Percentiles rank a stretch among this genome's conserved stretches.
Evolutionary conservation across 1,140 invertebrate species (phyloP).

Genomic region (Acyrthosiphon pisum): DNA sequence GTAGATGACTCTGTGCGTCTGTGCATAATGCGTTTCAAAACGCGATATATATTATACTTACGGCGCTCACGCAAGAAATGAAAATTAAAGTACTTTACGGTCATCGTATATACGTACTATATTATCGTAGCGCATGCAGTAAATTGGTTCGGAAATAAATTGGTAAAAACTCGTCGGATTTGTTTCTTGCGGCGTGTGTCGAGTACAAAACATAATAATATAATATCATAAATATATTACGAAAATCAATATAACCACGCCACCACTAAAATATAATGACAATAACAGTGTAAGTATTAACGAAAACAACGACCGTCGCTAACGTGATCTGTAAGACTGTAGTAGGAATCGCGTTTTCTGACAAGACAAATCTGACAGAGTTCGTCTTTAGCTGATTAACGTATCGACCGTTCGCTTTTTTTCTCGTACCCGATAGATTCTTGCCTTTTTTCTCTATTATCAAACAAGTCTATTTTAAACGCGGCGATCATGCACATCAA

Average conservation of each 20-base stretch:
- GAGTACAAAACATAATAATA: background rate
- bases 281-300: background rate
- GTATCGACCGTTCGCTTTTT: background rate
- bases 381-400: background rate
- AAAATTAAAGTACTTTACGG: background rate
- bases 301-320: background rate
- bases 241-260: background rate
- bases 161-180: background rate
- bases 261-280: background rate
- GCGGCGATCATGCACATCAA: background rate
- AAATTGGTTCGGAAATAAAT: background rate
- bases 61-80: background rate
- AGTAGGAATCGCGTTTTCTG: background rate
- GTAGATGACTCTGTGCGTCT: background rate
- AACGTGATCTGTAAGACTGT: background rate
- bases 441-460: background rate
- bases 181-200: background rate
- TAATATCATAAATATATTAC: background rate
- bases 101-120: background rate
- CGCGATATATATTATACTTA: background rate
- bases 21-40: slow-evolving; percentile 9
- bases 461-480: background rate
- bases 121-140: background rate
- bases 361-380: background rate
- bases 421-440: background rate